These are phyloP conservation scores for Dufourea novaeangliae DNA, from an alignment of 1,140 invertebrate species.

Conservation along the genomic window DNA sequence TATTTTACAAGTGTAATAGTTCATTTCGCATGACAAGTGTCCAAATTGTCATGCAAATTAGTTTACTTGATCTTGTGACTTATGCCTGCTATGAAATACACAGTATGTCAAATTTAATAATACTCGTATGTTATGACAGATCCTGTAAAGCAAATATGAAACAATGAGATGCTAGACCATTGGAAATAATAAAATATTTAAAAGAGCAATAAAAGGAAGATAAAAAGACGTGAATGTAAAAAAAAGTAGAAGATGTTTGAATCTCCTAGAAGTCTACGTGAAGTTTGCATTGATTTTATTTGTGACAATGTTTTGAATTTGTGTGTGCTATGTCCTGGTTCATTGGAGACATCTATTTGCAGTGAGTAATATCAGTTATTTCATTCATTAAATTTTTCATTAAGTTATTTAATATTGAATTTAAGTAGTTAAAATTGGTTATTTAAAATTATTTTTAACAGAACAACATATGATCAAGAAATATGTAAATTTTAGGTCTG, in stretches of 20 bases:
- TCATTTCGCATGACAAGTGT: neutral
- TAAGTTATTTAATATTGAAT: neutral
- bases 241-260: constrained; percentile 83
- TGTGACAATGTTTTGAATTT: constrained; percentile 86
- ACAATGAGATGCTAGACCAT: constrained; percentile 21
- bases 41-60: neutral
- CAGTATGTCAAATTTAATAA: constrained; percentile 1
- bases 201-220: neutral
- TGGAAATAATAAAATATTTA: neutral
- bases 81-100: constrained; percentile 7
- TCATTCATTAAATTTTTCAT: neutral
- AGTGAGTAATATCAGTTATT: constrained; percentile 41
- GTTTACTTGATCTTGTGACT: neutral
- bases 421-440: neutral
- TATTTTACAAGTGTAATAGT: neutral
- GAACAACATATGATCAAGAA: constrained; percentile 4
- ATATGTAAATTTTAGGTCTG: constrained; percentile 54
- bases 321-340: constrained; percentile 73
- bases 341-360: constrained; percentile 41
- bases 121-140: constrained; percentile 18
- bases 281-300: constrained; percentile 87
- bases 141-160: constrained; percentile 19
- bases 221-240: constrained; percentile 35
- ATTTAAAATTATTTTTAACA: neutral
- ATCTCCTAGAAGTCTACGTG: constrained; percentile 85